Evolutionary conservation across 1,140 invertebrate species (phyloP), one percentile per base, ranked within the genome.

Genomic region (Drosophila tristis): DNA sequence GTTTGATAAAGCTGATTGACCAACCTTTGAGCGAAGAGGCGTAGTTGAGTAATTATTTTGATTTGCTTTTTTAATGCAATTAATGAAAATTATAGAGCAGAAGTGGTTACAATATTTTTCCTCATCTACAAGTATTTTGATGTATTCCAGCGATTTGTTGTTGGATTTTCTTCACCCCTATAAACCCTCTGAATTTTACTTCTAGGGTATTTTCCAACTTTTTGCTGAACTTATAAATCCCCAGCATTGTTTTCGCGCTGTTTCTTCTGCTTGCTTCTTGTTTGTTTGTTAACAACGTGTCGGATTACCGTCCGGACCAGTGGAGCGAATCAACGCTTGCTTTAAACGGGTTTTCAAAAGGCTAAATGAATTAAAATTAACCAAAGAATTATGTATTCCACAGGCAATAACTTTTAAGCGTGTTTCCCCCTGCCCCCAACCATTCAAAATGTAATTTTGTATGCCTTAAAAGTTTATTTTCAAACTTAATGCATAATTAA

Each of bases 401-500:
- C 1, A 39, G 35, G 35, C 35, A 39, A 39, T 39, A 5, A 39
- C 1, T 13, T 39, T 39, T 39, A 39, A 39, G 11, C 5, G 26
- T 39, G 35, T 11, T 35, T 4, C 9, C 31, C 31, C 9, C 16
- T 2, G 20, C 42, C 43, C 31, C 48, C 65, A 15, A 15, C 47
- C 5, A 62, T 50, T 54, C 61, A 53, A 61, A 42, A 50, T 31
- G 39, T 8, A 48, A 9, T 20, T n/a, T 35, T 11, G 0, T 15
- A 26, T 68, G 20, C 13, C 51, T 57, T 44, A 58, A n/a, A 11
- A 0, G 13, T 23, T 43, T 43, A 50, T 48, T 70, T 43, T 56
- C 47, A 56, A 71, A 2, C 48, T 59, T 61, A 72, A 25, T 72
- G n/a, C 3, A 43, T 53, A 68, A 55, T n/a, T 67, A 71, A 45